phyloP scores from a whole-genome alignment of 1,140 invertebrate species.

The Drosophila oshimai region DNA sequence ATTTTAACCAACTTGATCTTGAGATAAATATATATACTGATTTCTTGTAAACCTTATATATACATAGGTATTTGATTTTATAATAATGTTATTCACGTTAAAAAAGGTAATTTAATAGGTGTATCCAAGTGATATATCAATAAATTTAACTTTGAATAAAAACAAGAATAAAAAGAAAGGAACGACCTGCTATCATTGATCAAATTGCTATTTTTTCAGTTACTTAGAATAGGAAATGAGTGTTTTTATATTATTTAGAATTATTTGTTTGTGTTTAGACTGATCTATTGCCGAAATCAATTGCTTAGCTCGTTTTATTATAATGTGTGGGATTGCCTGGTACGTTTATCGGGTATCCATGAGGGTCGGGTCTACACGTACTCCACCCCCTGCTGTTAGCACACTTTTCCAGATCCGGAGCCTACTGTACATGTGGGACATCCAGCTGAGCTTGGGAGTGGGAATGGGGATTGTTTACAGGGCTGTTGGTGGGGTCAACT shows the following conservation, averaged over 20 bases:
- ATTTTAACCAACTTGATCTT: neutral
- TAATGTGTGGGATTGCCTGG: neutral
- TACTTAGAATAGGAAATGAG: no score
- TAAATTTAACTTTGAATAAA: no score
- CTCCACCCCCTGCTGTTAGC: neutral
- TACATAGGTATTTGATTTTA: no score
- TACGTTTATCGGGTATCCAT: neutral
- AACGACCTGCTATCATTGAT: no score
- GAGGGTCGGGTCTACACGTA: neutral
- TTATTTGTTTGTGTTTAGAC: no score
- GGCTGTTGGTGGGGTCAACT: conserved; percentile 12
- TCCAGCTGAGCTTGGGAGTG: neutral
- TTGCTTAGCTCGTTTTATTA: neutral
- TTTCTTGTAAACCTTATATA: neutral
- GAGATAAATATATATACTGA: neutral
- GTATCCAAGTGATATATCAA: no score
- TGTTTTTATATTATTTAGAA: no score
- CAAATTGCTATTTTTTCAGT: no score
- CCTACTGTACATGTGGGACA: conserved; percentile 15
- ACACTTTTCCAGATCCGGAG: conserved; percentile 10
- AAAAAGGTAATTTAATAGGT: no score
- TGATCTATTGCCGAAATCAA: no score
- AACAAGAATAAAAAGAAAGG: no score
- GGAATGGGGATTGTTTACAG: conserved; percentile 13
- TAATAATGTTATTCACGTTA: no score